phyloP scores from a whole-genome alignment of 2,888 invertebrate species.

The Parnassius mnemosyne region DNA sequence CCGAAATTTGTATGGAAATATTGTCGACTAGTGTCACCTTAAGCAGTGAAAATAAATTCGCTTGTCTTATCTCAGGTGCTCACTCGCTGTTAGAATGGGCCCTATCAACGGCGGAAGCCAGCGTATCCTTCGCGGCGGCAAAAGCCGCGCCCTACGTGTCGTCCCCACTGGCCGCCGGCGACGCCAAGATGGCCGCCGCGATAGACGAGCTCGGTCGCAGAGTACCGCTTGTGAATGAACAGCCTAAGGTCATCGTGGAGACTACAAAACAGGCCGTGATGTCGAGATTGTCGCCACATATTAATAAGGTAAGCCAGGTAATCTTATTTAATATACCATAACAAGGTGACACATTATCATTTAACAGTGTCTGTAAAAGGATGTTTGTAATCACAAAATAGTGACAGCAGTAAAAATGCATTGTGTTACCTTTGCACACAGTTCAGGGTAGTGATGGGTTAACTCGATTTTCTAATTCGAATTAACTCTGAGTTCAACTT shows the following conservation, averaged over 20 bases:
- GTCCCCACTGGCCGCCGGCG: conserved; percentile 74
- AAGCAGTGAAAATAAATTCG: neutral
- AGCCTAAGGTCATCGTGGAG: conserved; percentile 80
- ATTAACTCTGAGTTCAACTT: no score
- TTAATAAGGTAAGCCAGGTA: conserved; percentile 63
- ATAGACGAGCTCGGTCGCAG: conserved; percentile 83
- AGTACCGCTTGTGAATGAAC: conserved; percentile 84
- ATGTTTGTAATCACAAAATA: no score
- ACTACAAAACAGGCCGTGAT: conserved; percentile 81
- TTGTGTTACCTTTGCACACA: no score
- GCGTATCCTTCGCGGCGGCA: conserved; percentile 82
- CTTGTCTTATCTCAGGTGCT: conserved; percentile 61
- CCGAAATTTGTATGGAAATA: no score
- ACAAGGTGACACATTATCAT: no score
- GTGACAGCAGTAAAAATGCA: no score
- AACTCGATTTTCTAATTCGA: no score
- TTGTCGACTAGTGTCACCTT: no score
- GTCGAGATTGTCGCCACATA: conserved; percentile 77
- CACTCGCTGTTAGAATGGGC: conserved; percentile 86
- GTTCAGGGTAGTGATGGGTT: no score
- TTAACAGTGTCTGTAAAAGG: no score
- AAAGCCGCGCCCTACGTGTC: conserved; percentile 83
- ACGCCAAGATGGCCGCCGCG: conserved; percentile 83
- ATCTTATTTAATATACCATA: no score
- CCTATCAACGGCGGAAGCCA: conserved; percentile 83